Base-by-base conservation (phyloP, 2,797 vertebrate genomes). In the Siniperca obscura region DNA sequence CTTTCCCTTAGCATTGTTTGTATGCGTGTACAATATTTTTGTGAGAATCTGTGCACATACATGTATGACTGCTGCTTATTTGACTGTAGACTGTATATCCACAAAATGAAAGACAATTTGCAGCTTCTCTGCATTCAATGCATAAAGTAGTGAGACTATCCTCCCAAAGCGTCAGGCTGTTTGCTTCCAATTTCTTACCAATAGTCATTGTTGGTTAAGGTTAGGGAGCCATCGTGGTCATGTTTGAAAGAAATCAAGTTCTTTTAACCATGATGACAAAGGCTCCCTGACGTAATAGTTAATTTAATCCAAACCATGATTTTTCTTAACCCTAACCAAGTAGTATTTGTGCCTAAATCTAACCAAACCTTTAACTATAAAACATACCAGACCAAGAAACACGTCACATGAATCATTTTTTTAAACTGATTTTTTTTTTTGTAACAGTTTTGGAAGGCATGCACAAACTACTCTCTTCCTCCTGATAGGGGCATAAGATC, bases 1-100 rank as follows among this genome's bases (percentile, higher is more conserved):
- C 57, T 75, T 52, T 64, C 27, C 60, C 40, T 21, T 59, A 4
- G 22, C 65, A 66, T 69, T 60, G 77, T 84, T 84, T 72, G 42
- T 46, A 8, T 52, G 8, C 14, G 27, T 55, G 16, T 67, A 17
- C 9, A 74, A 48, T 61, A 56, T 78, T 55, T 80, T 36, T 77
- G 27, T 50, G 36, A 6, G 48, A 22, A 52, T 74, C 44, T 34
- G 38, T 52, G 42, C 38, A 38, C 46, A 9, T 30, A 25, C 38
- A 74, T 70, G 70, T 57, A 52, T 70, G 68, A 78, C 27, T 36
- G 27, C 16, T 27, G 42, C 53, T 60, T 57, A 16, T 74, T 42
- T 73, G 46, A n/a, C 30, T 70, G 11, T 7, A 34, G 42, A 69
- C 12, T 78, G 4, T 53, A 50, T 16, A 67, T 27, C 48, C 38